phyloP scores from a whole-genome alignment of 1,140 invertebrate species.

The Lutraria rhynchaena region DNA sequence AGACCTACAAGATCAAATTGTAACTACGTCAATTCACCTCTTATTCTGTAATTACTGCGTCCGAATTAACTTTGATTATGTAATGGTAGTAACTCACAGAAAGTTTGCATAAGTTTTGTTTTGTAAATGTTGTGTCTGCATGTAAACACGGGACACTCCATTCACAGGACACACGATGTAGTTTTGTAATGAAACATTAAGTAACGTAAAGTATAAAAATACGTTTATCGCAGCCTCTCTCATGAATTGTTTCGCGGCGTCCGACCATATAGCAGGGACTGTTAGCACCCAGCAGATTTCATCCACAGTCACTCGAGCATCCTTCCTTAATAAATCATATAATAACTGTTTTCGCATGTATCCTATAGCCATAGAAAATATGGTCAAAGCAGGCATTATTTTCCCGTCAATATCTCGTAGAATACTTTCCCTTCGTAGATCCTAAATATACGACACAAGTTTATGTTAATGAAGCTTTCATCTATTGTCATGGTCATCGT shows the following conservation, averaged over 20 bases:
- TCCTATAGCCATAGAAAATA: conserved; percentile 37
- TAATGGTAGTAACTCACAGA: no score
- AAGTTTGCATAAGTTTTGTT: no score
- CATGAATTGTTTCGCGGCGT: conserved; percentile 58
- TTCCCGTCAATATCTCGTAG: conserved; percentile 47
- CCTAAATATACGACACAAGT: conserved; percentile 9
- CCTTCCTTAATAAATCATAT: conserved; percentile 10
- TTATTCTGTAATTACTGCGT: no score
- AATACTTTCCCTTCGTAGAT: conserved; percentile 20
- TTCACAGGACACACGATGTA: no score
- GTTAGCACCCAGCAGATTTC: conserved; percentile 52
- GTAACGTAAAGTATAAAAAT: conserved; percentile 2
- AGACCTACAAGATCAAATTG: no score
- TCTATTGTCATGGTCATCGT: no score
- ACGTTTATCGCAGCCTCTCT: conserved; percentile 45
- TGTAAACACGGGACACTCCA: no score
- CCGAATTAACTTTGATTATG: no score
- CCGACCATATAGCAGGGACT: conserved; percentile 56
- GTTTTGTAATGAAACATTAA: no score
- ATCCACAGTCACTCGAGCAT: conserved; percentile 3
- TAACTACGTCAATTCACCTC: no score
- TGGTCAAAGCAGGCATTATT: conserved; percentile 23
- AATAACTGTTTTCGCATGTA: conserved; percentile 2
- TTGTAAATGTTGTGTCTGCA: no score
- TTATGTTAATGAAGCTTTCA: no score